Base-by-base conservation (phyloP, 2,113 vertebrate genomes). In the Podocnemis expansa region DNA sequence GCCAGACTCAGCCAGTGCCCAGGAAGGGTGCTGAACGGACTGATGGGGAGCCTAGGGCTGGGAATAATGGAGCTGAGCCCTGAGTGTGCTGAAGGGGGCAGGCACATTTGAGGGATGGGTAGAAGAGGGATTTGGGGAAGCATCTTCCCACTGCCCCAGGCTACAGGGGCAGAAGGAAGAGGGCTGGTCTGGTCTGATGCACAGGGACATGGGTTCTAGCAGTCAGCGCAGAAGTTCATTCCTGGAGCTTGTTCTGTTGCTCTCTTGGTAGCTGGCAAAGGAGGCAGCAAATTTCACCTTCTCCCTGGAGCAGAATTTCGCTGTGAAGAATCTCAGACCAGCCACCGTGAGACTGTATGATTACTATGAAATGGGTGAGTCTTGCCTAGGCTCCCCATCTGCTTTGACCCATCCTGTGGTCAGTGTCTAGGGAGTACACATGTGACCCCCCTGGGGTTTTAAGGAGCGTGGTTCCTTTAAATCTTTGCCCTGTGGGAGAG, bases 301-400 rank as follows among this genome's bases (percentile, higher is more conserved):
- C 83, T 6, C 21, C 0, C 60, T 95, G 87, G 94, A 5, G 0
- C 95, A 95, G 75, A 93, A 96, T 14, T 96, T 95, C 60, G 29
- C 2, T 0, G 96, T 97, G 96, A n/a, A n/a, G n/a, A n/a, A n/a
- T n/a, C n/a, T n/a, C n/a, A n/a, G n/a, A n/a, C n/a, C n/a, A n/a
- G n/a, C 95, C 80, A 96, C 93, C 0, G 86, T 96, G 73, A 94
- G 82, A 0, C 51, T 97, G 22, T 97, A 96, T 0, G 95, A 96
- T 93, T 97, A 96, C 93, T 97, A 97, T 0, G 94, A 97, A 84
- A 97, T 82, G 0, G 96, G 97, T 94, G 78, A 95, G 92, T 6
- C 78, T 43, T 0, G 2, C 9, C 0, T 49, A 11, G 47, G 7
- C 47, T 49, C 47, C 47, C 7, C 47, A 7, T 49, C 47, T 49